Evolutionary conservation across 2,888 invertebrate species (phyloP), one percentile per base, ranked within the genome.

Genomic region (Lydus trimaculatus): DNA sequence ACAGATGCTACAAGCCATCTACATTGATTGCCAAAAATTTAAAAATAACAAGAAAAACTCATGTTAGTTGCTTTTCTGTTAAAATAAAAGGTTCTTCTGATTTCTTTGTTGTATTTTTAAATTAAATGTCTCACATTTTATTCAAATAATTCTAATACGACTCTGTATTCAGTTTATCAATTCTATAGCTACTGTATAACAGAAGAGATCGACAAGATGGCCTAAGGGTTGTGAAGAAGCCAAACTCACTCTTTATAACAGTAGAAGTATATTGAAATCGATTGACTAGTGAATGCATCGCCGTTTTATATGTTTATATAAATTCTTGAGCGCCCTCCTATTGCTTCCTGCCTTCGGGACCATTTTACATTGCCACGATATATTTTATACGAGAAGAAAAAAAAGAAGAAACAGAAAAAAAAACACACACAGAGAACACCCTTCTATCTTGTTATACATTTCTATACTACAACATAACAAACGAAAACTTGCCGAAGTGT

Each of bases 231-330:
- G 28, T 58, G 63, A 69, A 68, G 68, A 68, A 71, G 69, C 71
- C 67, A 65, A 66, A 52, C 52, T 52, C 23, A 7, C 52, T n/a
- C n/a, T 52, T 25, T 52, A 52, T 25, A 52, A 52, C 52, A 52
- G 13, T 23, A 13, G 52, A 52, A 52, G 52, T 52, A 78, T 77
- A 81, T 80, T 80, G 80, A 78, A 80, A 81, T 80, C 81, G 81
- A 81, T 81, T 80, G 79, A 79, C 75, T 78, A 48, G 75, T 78
- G 79, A 78, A 77, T 78, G 76, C 76, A 78, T 75, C 70, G 75
- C 72, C 75, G 76, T 78, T 81, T 80, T 80, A 78, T 80, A 78
- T 78, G 78, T 80, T 80, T 80, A 81, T 79, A 79, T 80, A 79
- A 74, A 76, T 76, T 76, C 74, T 75, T 74, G 74, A 77, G 74